Conservation (phyloP, 2,797 vertebrate species). For the Gallinago nigripennis region DNA sequence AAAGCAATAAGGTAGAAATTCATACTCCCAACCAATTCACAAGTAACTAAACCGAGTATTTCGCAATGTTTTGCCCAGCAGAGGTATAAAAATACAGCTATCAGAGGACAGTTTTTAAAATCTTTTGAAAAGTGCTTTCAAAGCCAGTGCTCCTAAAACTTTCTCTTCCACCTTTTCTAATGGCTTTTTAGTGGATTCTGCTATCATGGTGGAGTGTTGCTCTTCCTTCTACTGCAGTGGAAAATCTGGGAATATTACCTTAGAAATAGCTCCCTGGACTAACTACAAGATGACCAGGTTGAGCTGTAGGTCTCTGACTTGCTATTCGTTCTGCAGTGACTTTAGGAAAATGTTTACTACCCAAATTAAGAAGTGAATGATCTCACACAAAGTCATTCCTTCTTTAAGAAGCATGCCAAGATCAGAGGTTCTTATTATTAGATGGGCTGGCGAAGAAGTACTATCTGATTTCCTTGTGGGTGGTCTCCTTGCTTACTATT, state of each 20-base stretch:
- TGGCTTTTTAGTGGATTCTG: neutral
- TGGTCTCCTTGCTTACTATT: neutral
- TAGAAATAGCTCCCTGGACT: neutral
- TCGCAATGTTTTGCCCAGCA: neutral
- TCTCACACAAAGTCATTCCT: neutral
- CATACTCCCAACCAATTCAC: neutral
- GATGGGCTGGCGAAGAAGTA: neutral
- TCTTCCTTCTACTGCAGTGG: neutral
- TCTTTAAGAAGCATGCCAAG: neutral
- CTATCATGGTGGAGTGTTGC: neutral
- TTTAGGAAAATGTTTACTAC: neutral
- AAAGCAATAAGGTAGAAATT: neutral
- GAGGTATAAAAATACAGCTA: conserved; percentile 7
- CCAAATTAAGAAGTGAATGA: neutral
- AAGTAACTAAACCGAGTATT: conserved; percentile 23
- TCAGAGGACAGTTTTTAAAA: neutral
- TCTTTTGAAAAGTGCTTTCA: neutral
- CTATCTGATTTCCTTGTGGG: neutral
- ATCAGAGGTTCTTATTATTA: neutral
- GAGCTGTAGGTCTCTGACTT: neutral
- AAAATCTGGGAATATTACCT: neutral
- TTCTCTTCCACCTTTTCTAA: neutral
- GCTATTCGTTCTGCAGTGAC: neutral
- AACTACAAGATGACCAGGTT: neutral
- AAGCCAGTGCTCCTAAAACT: neutral